A percentile compares a stretch with the other conserved stretches of the same genome.
Conservation (phyloP, 2,113 vertebrate species). For the Bos javanicus region DNA sequence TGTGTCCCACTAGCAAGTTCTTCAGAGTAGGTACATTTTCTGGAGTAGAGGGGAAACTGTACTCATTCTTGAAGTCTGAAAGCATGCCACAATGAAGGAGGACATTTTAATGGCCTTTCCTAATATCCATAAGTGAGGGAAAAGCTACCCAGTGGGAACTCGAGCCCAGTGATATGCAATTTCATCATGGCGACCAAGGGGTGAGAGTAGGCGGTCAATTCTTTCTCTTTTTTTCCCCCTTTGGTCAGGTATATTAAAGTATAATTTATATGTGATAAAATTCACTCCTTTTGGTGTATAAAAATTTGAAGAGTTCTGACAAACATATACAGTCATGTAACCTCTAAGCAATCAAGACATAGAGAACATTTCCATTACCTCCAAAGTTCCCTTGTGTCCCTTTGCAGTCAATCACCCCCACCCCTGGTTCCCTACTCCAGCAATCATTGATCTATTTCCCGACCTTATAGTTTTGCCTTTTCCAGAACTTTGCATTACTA, state of each 20-base stretch:
- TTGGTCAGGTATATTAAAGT: background rate
- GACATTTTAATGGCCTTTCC: background rate
- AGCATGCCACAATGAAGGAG: background rate
- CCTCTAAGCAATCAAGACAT: background rate
- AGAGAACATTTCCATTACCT: background rate
- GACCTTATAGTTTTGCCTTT: background rate
- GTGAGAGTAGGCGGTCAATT: background rate
- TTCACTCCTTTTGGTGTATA: background rate
- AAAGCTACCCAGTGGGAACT: background rate
- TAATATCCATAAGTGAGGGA: background rate
- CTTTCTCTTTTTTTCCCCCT: background rate
- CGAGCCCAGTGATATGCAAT: background rate
- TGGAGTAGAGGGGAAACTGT: background rate
- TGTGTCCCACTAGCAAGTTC: background rate
- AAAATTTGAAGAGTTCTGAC: slow-evolving; percentile 10
- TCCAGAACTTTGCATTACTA: background rate
- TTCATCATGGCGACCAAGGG: background rate
- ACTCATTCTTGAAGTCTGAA: background rate
- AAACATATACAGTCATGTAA: background rate
- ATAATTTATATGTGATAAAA: background rate
- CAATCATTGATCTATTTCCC: background rate
- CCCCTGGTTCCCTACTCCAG: background rate
- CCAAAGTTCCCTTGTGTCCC: background rate
- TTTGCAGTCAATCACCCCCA: background rate
- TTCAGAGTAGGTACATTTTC: background rate